Evolutionary conservation across 2,113 vertebrate species (phyloP), one percentile per base, ranked within the genome.

Genomic region (Himantopus leucocephalus): DNA sequence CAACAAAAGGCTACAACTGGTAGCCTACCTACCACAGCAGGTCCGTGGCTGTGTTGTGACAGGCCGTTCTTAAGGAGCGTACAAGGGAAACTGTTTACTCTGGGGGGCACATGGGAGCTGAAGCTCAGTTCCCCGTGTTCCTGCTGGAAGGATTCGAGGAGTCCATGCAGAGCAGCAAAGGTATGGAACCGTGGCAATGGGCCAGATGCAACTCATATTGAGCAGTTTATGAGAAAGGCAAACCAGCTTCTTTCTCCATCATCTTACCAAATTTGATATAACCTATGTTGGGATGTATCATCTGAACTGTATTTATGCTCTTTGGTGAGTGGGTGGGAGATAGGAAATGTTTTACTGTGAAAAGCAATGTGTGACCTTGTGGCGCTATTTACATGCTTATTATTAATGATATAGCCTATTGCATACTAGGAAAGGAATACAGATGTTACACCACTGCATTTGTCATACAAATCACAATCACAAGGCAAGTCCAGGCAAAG

Each of bases 401-500:
- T 95, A 39, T 63, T 88, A 71, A 55, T 63, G 37, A 12, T 45
- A 34, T 19, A 70, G 26, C 23, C 26, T 55, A 29, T 70, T 91
- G 50, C 66, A 43, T 71, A 32, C 18, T 80, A 56, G 75, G 79
- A 71, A 68, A 81, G 94, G 43, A 90, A 91, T 45, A 48, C 62
- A 85, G 77, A 60, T 78, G 53, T 74, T 93, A 37, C 26, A 41
- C 50, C 0, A 0, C 39, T 84, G 60, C 7, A 21, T 93, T 93
- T 86, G 53, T 90, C 67, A 67, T 67, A 74, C 55, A 80, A 72
- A 86, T 95, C 26, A 43, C 24, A 56, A 84, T 70, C 52, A 21
- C n/a, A 39, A 35, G 76, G 35, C 68, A 93, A 92, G 83, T 75
- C 76, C 47, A 37, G 60, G 43, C 85, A 96, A 85, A 91, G 70